These are phyloP conservation scores for Orthosia cruda DNA, from an alignment of 2,888 invertebrate species.

Conservation along the genomic window DNA sequence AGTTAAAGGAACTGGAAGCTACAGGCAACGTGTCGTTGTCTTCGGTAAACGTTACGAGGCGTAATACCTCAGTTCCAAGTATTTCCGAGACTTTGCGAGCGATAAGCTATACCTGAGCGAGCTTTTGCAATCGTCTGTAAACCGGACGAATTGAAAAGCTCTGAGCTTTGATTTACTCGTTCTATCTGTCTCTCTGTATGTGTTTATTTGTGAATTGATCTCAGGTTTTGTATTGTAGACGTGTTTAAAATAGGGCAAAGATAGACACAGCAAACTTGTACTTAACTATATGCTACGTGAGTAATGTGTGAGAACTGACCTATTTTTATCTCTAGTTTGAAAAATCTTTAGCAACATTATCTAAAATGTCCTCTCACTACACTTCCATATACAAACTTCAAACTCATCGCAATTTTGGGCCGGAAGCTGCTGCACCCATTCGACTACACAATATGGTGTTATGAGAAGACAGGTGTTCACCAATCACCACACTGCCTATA, in stretches of 20 bases:
- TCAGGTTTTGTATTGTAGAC: no score
- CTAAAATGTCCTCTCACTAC: neutral
- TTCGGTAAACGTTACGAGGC: slow-evolving; percentile 11
- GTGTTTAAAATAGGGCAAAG: no score
- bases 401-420: neutral
- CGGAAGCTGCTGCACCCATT: neutral
- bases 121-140: slow-evolving; percentile 77
- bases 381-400: slow-evolving; percentile 1
- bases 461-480: slow-evolving; percentile 7
- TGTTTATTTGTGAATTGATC: neutral
- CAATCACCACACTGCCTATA: neutral
- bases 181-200: slow-evolving; percentile 2
- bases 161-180: slow-evolving; percentile 37
- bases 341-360: no score
- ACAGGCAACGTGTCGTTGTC: neutral
- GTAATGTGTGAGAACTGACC: no score
- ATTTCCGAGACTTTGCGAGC: slow-evolving; percentile 79
- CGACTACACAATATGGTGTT: slow-evolving; percentile 15
- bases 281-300: no score
- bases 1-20: slow-evolving; percentile 6
- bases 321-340: no score
- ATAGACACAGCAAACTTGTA: neutral
- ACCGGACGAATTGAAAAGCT: slow-evolving; percentile 74
- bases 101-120: slow-evolving; percentile 80
- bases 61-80: slow-evolving; percentile 49